Conservation (phyloP, 1,140 invertebrate genomes). For the Propsilocerus akamusi region DNA sequence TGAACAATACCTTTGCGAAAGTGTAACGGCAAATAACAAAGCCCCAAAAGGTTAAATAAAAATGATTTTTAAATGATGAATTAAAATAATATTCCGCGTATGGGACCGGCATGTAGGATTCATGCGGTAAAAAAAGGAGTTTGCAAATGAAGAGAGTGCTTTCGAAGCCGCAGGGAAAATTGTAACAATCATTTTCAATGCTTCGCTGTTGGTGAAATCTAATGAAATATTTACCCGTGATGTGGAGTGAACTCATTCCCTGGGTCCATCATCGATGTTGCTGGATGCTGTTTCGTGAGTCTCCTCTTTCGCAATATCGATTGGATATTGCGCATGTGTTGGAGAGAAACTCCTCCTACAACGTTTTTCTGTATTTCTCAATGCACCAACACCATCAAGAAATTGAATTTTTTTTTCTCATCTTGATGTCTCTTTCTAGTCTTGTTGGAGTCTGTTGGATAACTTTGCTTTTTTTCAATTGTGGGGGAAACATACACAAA, state of each 20-base stretch:
- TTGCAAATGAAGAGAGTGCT: not conserved
- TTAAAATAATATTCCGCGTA: not conserved
- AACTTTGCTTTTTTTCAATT: not conserved
- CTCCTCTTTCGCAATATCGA: too few species aligned
- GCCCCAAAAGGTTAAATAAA: slow-evolving; percentile 1
- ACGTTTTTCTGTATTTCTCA: too few species aligned
- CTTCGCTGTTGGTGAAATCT: not conserved
- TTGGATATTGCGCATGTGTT: too few species aligned
- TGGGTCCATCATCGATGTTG: too few species aligned
- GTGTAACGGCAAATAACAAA: not conserved
- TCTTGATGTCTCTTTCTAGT: not conserved
- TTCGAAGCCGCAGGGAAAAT: not conserved
- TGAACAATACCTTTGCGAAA: not conserved
- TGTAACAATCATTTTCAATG: not conserved
- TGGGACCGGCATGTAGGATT: too few species aligned
- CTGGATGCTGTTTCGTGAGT: too few species aligned
- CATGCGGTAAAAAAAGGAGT: too few species aligned
- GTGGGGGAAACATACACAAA: not conserved
- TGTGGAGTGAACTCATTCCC: too few species aligned
- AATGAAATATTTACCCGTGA: too few species aligned
- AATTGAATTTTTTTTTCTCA: too few species aligned
- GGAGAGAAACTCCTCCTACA: too few species aligned
- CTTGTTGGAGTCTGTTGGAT: not conserved
- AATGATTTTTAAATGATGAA: not conserved
- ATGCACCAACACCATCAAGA: too few species aligned